Evolutionary conservation across 2,888 invertebrate species (phyloP).

Genomic region (Drosophila histrio): DNA sequence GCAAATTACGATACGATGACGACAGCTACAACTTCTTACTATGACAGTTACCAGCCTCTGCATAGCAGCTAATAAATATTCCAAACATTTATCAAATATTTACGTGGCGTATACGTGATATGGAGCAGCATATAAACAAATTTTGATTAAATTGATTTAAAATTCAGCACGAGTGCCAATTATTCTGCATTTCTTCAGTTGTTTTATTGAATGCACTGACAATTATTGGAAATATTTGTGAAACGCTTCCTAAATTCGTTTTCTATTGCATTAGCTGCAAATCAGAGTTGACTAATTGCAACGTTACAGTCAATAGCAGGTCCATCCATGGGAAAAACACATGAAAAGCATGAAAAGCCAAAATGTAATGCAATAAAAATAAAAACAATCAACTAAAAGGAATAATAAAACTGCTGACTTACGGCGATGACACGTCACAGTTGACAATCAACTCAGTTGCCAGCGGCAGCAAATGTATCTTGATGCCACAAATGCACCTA

Average conservation of each 20-base stretch:
- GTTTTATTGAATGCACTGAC: background rate
- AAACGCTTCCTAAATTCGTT: conserved; percentile 52
- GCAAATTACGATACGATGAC: conserved; percentile 42
- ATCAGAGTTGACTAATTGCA: conserved; percentile 60
- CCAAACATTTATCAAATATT: background rate
- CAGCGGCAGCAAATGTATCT: conserved; percentile 6
- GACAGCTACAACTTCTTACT: conserved; percentile 1
- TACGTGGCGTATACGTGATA: conserved; percentile 26
- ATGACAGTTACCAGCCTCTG: background rate
- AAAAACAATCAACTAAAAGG: conserved; percentile 55
- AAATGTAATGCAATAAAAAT: conserved; percentile 47
- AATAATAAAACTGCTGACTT: conserved; percentile 65
- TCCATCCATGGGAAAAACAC: conserved; percentile 39
- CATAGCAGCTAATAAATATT: conserved; percentile 19
- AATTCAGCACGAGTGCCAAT: background rate
- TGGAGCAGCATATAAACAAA: background rate
- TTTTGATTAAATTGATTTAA: background rate
- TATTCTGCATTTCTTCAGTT: conserved; percentile 10
- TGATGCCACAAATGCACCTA: conserved; percentile 7
- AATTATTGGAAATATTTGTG: conserved; percentile 34
- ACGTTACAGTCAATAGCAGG: background rate
- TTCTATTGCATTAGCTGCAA: conserved; percentile 58
- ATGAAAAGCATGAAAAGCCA: conserved; percentile 15
- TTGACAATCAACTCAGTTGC: conserved; percentile 30
- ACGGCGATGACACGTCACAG: conserved; percentile 65